A percentile compares a stretch with the other conserved stretches of the same genome.
Conservation (phyloP, 2,797 vertebrate genomes). For the Karalla daura region DNA sequence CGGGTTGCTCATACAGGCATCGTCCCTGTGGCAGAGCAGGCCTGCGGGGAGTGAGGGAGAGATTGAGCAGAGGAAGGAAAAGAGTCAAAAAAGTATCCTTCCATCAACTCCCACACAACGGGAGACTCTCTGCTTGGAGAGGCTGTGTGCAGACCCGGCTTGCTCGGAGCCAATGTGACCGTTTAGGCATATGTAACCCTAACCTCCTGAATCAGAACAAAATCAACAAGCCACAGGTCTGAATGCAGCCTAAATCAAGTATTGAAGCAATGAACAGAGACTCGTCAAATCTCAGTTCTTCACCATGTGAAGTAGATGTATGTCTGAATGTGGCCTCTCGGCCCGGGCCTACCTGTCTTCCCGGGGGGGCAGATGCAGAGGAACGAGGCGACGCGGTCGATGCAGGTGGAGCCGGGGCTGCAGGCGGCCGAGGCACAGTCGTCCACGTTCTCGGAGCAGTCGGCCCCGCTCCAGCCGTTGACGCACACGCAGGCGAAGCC, state of each 20-base stretch:
- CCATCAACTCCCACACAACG: background rate
- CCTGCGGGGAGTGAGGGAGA: conserved; percentile 65
- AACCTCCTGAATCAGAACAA: no score
- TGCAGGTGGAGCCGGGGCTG: conserved; percentile 81
- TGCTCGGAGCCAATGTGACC: no score
- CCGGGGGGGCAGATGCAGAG: conserved; percentile 83
- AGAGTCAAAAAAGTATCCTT: no score
- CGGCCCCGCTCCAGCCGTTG: conserved; percentile 86
- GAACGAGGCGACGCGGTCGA: conserved; percentile 87
- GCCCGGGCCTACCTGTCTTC: conserved; percentile 80
- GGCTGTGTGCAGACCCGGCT: no score
- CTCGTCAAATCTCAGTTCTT: no score
- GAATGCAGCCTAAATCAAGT: no score
- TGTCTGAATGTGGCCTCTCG: background rate
- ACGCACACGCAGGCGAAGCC: conserved; percentile 86
- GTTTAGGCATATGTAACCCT: no score
- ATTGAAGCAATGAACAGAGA: no score
- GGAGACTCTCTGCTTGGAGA: no score
- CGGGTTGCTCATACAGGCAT: conserved; percentile 87
- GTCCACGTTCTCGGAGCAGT: conserved; percentile 88
- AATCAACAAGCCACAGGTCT: no score
- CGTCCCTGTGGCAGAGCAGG: conserved; percentile 84
- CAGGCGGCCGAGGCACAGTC: conserved; percentile 84
- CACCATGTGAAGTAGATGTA: no score
- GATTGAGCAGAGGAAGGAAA: background rate